Evolutionary conservation across 2,797 vertebrate species (phyloP).

Genomic region (Gymnoscopelus braueri): DNA sequence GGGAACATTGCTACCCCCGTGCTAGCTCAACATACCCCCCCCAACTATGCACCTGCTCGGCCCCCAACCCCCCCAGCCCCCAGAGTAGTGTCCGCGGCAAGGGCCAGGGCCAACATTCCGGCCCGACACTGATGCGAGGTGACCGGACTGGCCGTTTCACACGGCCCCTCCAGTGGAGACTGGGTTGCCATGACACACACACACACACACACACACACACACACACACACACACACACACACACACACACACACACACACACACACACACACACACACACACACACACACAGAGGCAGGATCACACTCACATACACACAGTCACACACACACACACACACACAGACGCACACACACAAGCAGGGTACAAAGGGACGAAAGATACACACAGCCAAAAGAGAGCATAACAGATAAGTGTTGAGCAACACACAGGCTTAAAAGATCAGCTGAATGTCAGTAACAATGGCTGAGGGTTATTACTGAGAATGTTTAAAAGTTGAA

Average conservation of each 20-base stretch:
- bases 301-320: slow-evolving; percentile 12
- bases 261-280: slow-evolving; percentile 62
- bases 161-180: slow-evolving; percentile 70
- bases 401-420: slow-evolving; percentile 58
- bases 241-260: neutral
- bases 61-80: slow-evolving; percentile 38
- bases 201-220: neutral
- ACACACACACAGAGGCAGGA: slow-evolving; percentile 36
- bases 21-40: slow-evolving; percentile 1
- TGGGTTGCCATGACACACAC: slow-evolving; percentile 51
- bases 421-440: slow-evolving; percentile 62
- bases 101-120: slow-evolving; percentile 72
- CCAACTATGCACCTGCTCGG: slow-evolving; percentile 72
- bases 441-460: slow-evolving; percentile 70
- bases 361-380: slow-evolving; percentile 47
- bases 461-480: slow-evolving; percentile 31
- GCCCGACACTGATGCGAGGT: slow-evolving; percentile 80
- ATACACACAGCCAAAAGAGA: slow-evolving; percentile 65
- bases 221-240: slow-evolving; percentile 34
- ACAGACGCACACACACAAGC: slow-evolving; percentile 57
- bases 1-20: slow-evolving; percentile 55
- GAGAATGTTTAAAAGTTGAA: too few relatives aligned
- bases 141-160: slow-evolving; percentile 77
- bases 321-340: slow-evolving; percentile 35
- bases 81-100: slow-evolving; percentile 66